These are phyloP conservation scores for Zele albiditarsus DNA, from an alignment of 2,888 invertebrate species.

Conservation along the genomic window DNA sequence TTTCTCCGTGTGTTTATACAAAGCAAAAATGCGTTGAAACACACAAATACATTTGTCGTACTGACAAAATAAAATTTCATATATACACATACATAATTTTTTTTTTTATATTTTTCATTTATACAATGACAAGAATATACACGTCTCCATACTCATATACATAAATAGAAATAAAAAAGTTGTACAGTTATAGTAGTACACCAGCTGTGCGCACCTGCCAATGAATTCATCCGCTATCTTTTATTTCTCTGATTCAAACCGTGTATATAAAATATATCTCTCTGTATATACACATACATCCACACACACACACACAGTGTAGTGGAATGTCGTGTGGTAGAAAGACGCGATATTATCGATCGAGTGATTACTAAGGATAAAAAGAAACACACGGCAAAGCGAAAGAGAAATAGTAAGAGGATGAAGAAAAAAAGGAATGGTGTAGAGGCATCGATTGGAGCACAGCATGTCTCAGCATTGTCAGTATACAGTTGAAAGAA, in stretches of 20 bases:
- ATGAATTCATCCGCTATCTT: slow-evolving; percentile 48
- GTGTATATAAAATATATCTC: background rate
- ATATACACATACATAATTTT: background rate
- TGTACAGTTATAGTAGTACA: slow-evolving; percentile 14
- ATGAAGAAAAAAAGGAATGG: background rate
- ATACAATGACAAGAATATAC: background rate
- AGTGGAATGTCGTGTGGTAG: background rate
- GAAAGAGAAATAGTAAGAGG: background rate
- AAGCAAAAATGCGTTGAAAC: background rate
- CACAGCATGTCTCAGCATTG: slow-evolving; percentile 32
- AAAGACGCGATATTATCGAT: slow-evolving; percentile 35
- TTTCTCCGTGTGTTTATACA: too few relatives aligned
- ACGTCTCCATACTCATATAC: slow-evolving; percentile 1
- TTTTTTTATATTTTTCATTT: background rate
- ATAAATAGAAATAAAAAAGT: slow-evolving; percentile 26
- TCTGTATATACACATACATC: background rate
- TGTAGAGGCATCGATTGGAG: slow-evolving; percentile 32
- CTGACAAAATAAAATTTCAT: background rate
- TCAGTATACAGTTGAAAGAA: slow-evolving; percentile 19
- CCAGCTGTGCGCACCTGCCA: slow-evolving; percentile 46
- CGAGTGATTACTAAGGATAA: slow-evolving; percentile 41
- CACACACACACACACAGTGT: background rate
- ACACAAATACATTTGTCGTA: background rate
- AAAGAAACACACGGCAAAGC: slow-evolving; percentile 20
- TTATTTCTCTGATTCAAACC: background rate